Conservation (phyloP, 1,140 invertebrate species). For the Mycetomoellerius zeteki region DNA sequence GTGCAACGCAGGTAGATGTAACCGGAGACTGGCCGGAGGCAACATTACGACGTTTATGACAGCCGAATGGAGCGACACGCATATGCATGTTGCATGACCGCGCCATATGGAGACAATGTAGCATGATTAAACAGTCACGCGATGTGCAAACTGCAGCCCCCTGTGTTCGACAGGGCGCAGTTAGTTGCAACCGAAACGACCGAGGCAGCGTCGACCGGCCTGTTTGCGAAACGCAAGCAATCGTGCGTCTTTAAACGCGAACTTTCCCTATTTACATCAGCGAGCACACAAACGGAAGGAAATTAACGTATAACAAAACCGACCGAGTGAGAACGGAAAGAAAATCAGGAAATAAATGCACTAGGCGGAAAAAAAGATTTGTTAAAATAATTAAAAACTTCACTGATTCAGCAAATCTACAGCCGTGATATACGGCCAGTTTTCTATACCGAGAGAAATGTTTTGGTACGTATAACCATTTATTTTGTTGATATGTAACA, state of each 20-base stretch:
- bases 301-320: not conserved
- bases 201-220: not conserved
- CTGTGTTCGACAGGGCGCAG: slow-evolving; percentile 16
- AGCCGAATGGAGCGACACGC: slow-evolving; percentile 59
- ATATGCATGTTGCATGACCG: slow-evolving; percentile 57
- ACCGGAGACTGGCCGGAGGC: slow-evolving; percentile 26
- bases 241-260: slow-evolving; percentile 17
- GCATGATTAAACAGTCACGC: slow-evolving; percentile 64
- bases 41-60: slow-evolving; percentile 54
- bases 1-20: slow-evolving; percentile 23
- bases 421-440: too few relatives aligned
- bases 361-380: too few relatives aligned
- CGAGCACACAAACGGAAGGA: not conserved
- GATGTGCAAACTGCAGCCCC: slow-evolving; percentile 23
- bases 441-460: too few relatives aligned
- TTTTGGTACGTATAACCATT: too few relatives aligned
- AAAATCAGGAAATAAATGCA: too few relatives aligned
- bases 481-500: too few relatives aligned
- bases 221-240: slow-evolving; percentile 45
- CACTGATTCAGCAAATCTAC: too few relatives aligned
- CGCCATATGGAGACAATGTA: slow-evolving; percentile 60
- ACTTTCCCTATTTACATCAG: not conserved
- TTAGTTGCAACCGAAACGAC: slow-evolving; percentile 43
- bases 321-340: not conserved
- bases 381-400: too few relatives aligned